phyloP scores from a whole-genome alignment of 2,113 vertebrate genomes.

The Catharus fuscescens region DNA sequence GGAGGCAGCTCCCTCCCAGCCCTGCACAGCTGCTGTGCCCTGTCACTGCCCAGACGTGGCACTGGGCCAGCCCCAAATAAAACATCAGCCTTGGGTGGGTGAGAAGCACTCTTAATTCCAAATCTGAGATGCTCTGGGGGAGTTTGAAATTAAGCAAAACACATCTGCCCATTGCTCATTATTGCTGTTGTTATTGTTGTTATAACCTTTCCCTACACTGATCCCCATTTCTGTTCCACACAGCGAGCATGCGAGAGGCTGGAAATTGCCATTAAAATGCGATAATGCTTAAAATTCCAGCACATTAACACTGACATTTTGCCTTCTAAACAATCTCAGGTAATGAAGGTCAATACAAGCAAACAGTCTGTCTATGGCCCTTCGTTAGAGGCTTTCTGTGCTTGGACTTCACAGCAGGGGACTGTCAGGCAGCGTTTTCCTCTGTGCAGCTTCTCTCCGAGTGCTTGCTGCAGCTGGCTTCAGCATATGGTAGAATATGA shows the following conservation, averaged over 20 bases:
- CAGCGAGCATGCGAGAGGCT: slow-evolving; percentile 36
- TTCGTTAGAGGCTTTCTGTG: slow-evolving; percentile 60
- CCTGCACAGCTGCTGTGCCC: not conserved
- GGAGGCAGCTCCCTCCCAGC: not conserved
- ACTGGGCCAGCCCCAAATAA: not conserved
- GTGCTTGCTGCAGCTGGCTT: slow-evolving; percentile 76
- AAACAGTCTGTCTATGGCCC: slow-evolving; percentile 66
- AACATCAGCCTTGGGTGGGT: not conserved
- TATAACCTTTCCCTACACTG: slow-evolving; percentile 69
- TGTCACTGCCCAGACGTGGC: not conserved
- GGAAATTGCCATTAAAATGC: slow-evolving; percentile 68
- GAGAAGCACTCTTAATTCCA: not conserved
- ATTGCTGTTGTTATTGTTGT: slow-evolving; percentile 59
- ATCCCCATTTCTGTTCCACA: slow-evolving; percentile 60
- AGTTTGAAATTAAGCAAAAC: slow-evolving; percentile 32
- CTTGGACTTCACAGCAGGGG: slow-evolving; percentile 74
- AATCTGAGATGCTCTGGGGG: slow-evolving; percentile 1
- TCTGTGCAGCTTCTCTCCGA: slow-evolving; percentile 64
- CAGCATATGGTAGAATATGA: slow-evolving; percentile 78
- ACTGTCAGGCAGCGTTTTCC: slow-evolving; percentile 65
- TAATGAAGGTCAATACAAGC: slow-evolving; percentile 79
- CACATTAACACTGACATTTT: slow-evolving; percentile 77
- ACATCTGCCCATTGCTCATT: slow-evolving; percentile 51
- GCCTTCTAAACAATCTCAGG: slow-evolving; percentile 76
- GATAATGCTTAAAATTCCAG: slow-evolving; percentile 75